Evolutionary conservation across 2,888 invertebrate species (phyloP), one percentile per base, ranked within the genome.

Genomic region (Epistrophella euchroma): DNA sequence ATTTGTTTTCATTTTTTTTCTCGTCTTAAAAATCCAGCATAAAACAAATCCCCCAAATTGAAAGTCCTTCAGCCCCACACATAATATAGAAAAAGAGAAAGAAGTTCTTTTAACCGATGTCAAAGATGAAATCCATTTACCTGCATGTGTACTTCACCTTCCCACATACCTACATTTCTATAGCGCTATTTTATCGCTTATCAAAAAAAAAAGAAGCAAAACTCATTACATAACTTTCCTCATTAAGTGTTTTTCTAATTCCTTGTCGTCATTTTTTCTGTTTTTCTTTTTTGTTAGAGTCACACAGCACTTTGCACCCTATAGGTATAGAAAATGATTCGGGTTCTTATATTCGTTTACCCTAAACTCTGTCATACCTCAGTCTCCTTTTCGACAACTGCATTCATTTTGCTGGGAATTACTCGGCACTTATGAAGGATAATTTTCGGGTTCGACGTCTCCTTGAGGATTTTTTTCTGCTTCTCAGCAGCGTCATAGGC

Each of bases 391-490:
- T 64, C 56, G 86, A 60, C 66, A 70, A 86, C 76, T 85, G 85
- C 60, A 66, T 47, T 47, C 86, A 82, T 86, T 86, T 82, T 82
- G 86, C 82, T 86, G 86, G 78, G 86, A 86, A 86, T 86, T 86
- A 82, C 82, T 86, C 74, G 78, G 86, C 86, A 82, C 77, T 86
- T 82, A 64, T 17, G 56, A 40, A 58, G 86, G 77, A 88, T 88
- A 75, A 89, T 88, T 88, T 89, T 89, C 79, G 89, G 89, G 90
- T 90, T 90, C 90, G 90, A 89, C 89, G 89, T 88, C 89, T 90
- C 88, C 88, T 90, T 73, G 88, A 90, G 90, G 82, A 82, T 82
- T 66, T 81, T 82, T 82, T 15, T 52, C n/a, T 19, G 4, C 11
- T 45, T 28, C 45, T 47, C 45, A 17, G 17, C 7, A 64, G 17